Base-by-base conservation (phyloP, 2,888 invertebrate genomes). In the Scaptomyza polygonia region DNA sequence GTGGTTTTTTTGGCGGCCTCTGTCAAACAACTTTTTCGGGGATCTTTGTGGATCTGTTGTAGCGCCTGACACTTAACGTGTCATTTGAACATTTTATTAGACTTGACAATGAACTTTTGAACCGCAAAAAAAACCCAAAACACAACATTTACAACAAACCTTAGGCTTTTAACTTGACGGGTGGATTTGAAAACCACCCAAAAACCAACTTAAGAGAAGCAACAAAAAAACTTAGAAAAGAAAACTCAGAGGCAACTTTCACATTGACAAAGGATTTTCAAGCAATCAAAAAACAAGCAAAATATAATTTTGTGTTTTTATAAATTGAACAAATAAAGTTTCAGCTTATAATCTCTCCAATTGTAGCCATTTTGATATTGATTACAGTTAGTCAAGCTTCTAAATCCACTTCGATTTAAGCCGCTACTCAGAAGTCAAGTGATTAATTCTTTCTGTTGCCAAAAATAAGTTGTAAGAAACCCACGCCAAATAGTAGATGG, bases 81-180 rank as follows among this genome's bases (percentile, higher is more conserved):
- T 86, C 86, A 87, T 88, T 85, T 61, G 79, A 82, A 87, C 86
- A 85, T 86, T 86, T 86, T 82, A 86, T 88, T 86, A 70, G 86
- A 82, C 86, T 86, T 88, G 86, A 82, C 86, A 86, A 85, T 86
- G 88, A 86, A 87, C 86, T 80, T 56, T 88, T 85, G 86, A 88
- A 83, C 88, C 52, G 29, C 47, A 45, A 39, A 43, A 8, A 59
- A 47, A 52, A 61, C 44, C 11, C 32, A 54, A 51, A 57, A 47
- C 39, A 52, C 39, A 53, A 59, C 48, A 65, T 75, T 55, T 11
- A 56, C 67, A 56, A 42, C 36, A 55, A 47, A 39, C 52, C 45
- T 43, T 49, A 65, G 47, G 51, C 55, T 57, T 45, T 57, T n/a
- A n/a, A 76, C 55, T 54, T 69, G 54, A 51, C 65, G 65, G 43